A percentile compares a stretch with the other conserved stretches of the same genome.
Evolutionary conservation across 2,888 invertebrate species (phyloP).

Genomic region (Thalpophila matura): DNA sequence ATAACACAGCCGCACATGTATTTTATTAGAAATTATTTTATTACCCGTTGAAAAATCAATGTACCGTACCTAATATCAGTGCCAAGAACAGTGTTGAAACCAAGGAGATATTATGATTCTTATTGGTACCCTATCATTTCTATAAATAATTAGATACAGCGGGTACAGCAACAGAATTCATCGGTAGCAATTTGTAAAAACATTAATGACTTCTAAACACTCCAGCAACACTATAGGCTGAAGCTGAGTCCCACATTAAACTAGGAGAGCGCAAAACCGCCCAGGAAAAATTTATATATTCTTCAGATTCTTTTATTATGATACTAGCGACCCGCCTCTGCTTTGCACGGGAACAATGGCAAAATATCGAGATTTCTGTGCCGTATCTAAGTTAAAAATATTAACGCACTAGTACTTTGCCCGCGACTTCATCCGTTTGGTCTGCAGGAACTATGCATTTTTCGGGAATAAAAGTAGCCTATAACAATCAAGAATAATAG

Average conservation of each 20-base stretch:
- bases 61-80: conserved; percentile 15
- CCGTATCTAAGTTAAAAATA: no score
- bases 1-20: conserved; percentile 31
- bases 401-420: no score
- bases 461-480: no score
- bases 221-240: background rate
- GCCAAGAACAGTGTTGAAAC: conserved; percentile 29
- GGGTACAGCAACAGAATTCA: background rate
- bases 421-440: no score
- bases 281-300: conserved; percentile 1
- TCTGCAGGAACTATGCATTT: no score
- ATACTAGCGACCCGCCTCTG: no score
- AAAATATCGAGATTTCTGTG: no score
- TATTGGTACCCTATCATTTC: conserved; percentile 14
- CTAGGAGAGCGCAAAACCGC: background rate
- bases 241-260: background rate
- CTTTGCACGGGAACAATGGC: no score
- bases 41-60: conserved; percentile 50
- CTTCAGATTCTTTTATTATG: conserved; percentile 6
- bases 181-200: no score
- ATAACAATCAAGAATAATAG: no score
- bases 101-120: conserved; percentile 7
- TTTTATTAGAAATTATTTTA: conserved; percentile 45
- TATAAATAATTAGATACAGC: conserved; percentile 12
- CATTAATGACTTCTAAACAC: no score